A percentile compares a stretch with the other conserved stretches of the same genome.
These are phyloP conservation scores for Germaria angustata DNA, from an alignment of 2,888 invertebrate genomes.

Conservation along the genomic window DNA sequence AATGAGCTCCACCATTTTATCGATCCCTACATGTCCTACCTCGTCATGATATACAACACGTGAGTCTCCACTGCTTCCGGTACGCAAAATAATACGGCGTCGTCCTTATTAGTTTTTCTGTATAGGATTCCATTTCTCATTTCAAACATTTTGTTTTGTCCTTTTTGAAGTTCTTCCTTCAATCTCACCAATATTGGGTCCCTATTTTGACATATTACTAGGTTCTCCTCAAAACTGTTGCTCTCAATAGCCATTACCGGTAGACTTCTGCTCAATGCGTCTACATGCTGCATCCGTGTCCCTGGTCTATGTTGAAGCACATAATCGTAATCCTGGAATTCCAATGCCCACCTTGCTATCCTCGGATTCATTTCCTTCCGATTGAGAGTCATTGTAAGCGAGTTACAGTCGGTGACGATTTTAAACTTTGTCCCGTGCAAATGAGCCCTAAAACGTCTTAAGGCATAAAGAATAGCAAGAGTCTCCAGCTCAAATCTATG, in stretches of 20 bases:
- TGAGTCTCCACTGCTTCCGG: background rate
- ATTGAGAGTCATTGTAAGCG: too few species aligned
- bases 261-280: background rate
- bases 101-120: background rate
- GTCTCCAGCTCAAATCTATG: too few species aligned
- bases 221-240: background rate
- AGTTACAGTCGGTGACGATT: too few species aligned
- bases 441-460: too few species aligned
- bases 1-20: background rate
- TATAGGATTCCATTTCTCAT: background rate
- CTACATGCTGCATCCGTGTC: too few species aligned
- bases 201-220: background rate
- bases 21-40: constrained; percentile 16
- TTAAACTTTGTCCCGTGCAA: too few species aligned
- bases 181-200: background rate
- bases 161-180: background rate
- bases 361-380: too few species aligned
- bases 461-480: too few species aligned
- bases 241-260: background rate
- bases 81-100: background rate
- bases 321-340: too few species aligned
- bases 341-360: too few species aligned
- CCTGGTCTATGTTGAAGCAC: too few species aligned
- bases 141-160: background rate
- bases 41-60: constrained; percentile 6